These are phyloP conservation scores for Strix occidentalis DNA, from an alignment of 2,797 vertebrate species.

Conservation along the genomic window DNA sequence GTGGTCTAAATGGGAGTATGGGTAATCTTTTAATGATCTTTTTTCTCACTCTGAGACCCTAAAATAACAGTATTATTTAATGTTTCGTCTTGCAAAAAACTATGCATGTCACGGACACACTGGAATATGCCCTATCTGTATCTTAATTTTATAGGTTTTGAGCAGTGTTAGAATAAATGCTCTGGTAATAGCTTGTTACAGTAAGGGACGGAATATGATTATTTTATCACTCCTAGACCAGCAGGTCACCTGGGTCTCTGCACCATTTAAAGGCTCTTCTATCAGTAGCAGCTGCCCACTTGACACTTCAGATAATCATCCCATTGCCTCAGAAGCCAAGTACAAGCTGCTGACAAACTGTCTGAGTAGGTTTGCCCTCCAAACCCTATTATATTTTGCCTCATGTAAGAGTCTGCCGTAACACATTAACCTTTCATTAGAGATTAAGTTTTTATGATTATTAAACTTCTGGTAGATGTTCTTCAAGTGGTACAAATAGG, in stretches of 20 bases:
- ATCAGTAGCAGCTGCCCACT: not conserved
- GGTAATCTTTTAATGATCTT: not conserved
- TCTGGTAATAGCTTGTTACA: not conserved
- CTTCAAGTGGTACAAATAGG: not conserved
- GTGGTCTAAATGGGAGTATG: not conserved
- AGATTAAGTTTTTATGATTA: not conserved
- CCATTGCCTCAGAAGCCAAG: not conserved
- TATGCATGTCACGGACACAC: not conserved
- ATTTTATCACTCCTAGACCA: not conserved
- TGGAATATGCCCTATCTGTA: not conserved
- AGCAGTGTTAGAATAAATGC: slow-evolving; percentile 18
- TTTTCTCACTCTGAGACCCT: not conserved
- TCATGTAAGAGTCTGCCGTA: not conserved
- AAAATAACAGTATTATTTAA: not conserved
- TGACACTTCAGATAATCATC: slow-evolving; percentile 20
- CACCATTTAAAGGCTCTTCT: not conserved
- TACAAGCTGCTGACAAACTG: not conserved
- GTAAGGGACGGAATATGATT: not conserved
- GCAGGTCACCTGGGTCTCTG: not conserved
- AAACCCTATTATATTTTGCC: not conserved
- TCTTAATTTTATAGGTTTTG: not conserved
- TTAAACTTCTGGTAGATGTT: not conserved
- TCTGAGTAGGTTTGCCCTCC: not conserved
- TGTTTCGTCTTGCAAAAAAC: not conserved
- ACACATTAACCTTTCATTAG: slow-evolving; percentile 12